Base-by-base conservation (phyloP, 2,888 invertebrate genomes). In the Drosophila cognata region DNA sequence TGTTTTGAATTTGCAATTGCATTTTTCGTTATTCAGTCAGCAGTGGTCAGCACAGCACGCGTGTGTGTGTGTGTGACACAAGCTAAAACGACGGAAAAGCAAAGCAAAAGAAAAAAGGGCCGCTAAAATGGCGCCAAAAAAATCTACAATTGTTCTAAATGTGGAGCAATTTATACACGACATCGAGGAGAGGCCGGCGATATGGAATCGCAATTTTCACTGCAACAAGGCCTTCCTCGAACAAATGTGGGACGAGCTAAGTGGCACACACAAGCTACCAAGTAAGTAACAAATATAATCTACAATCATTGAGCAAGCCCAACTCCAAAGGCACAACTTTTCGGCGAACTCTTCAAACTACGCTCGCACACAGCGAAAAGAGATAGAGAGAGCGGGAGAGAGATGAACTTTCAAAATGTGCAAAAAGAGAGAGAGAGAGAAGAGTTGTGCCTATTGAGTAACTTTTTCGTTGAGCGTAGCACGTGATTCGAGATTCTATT, bases 171-270 rank as follows among this genome's bases (percentile, higher is more conserved):
- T 93, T 69, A 93, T 93, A 79, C 90, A 91, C 77, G 93, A 93
- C 79, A 92, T 93, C 56, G 92, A 92, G 78, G 91, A 92, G 72
- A 91, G 93, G 52, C 93, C 93, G 41, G 93, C 93, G 61, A 93
- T 93, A 78, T 93, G 93, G 93, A 93, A 93, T 88, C 93, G 93
- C 56, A 93, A 93, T 81, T 93, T 93, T 78, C 93, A 93, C 75
- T 93, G 93, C 77, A 93, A 93, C 77, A 93, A 93, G 77, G 92
- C 92, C 11, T 93, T 93, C 73, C 90, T 93, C 43, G 93, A 93
- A 70, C 92, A 93, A 79, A 93, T 93, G 90, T 93, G 93, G 93
- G 92, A 92, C 79, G 93, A 93, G 74, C 72, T 93, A 41, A 92
- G 93, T 28, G 82, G 89, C 41, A 91, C 91, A 66, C 93, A 93